Percentiles rank a stretch among this genome's conserved stretches.
phyloP scores from a whole-genome alignment of 2,888 invertebrate genomes.

The Drosophila mimica region DNA sequence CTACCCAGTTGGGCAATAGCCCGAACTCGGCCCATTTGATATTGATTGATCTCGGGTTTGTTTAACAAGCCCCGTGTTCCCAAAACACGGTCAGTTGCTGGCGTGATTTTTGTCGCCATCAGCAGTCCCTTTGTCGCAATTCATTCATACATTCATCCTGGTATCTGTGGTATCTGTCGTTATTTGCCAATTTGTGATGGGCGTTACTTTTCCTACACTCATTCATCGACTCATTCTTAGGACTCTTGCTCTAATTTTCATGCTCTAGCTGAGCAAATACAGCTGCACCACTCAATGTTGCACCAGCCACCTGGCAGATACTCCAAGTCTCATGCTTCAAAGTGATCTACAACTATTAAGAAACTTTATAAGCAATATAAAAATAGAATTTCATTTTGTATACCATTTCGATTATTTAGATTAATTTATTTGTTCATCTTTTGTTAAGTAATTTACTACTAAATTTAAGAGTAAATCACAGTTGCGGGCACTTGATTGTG shows the following conservation, averaged over 20 bases:
- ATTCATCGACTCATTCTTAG: constrained; percentile 25
- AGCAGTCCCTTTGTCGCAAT: constrained; percentile 21
- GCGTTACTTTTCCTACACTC: constrained; percentile 46
- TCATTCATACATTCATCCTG: constrained; percentile 33
- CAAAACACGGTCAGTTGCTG: constrained; percentile 50
- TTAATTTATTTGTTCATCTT: no score
- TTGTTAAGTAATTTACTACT: no score
- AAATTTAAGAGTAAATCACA: no score
- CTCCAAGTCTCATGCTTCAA: background rate
- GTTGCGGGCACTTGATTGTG: background rate
- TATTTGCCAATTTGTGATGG: constrained; percentile 50
- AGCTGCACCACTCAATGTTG: constrained; percentile 30
- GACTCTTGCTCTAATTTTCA: constrained; percentile 23
- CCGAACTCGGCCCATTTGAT: constrained; percentile 40
- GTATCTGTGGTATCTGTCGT: constrained; percentile 25
- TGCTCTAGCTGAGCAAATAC: constrained; percentile 42
- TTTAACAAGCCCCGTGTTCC: constrained; percentile 51
- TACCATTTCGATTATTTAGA: no score
- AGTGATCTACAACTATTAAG: background rate
- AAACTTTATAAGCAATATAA: no score
- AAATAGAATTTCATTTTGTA: no score
- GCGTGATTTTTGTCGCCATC: constrained; percentile 65
- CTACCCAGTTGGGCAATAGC: constrained; percentile 2
- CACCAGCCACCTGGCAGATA: constrained; percentile 12
- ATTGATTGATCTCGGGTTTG: constrained; percentile 67